Evolutionary conservation across 2,797 vertebrate genomes (phyloP), one percentile per base, ranked within the genome.

Genomic region (Alfaro cultratus): DNA sequence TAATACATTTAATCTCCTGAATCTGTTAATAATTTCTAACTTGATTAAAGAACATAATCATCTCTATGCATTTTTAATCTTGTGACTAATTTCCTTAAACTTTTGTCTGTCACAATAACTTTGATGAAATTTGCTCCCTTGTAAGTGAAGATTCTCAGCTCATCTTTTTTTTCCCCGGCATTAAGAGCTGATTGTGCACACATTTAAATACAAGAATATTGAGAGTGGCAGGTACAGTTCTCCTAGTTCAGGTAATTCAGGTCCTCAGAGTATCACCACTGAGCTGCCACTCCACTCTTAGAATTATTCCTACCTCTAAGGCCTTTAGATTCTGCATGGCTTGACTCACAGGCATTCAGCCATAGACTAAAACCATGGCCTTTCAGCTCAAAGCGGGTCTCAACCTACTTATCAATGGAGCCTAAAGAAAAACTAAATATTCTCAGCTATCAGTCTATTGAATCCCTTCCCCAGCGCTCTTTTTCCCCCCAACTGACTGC

Each of bases 11-110:
- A 82, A 91, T 89, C 89, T 86, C 84, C 83, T 80, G 60, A 70
- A 88, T 93, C 87, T 76, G 82, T 88, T 94, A 91, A 93, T 89
- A 94, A 91, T 88, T 80, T 89, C 90, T 86, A 45, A 88, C 68
- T 93, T 95, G 92, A 95, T 95, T 93, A 93, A 92, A 83, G 82
- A 84, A 73, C 72, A 88, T 79, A 86, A 91, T 91, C 76, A 80
- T 91, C 87, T 88, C 81, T 62, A 83, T 87, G 88, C 73, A 78
- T 79, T 76, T 91, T 85, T 82, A 85, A 91, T 90, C 79, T 86
- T 83, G 91, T 86, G 87, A 92, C 85, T 91, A 79, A 87, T 86
- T 89, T 90, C 79, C 82, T 86, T 76, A 39, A 91, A 86, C 79
- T 81, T 80, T 80, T 73, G 73, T 80, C 86, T n/a, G 45, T 85